phyloP scores from a whole-genome alignment of 2,797 vertebrate genomes.

The Xenops minutus region DNA sequence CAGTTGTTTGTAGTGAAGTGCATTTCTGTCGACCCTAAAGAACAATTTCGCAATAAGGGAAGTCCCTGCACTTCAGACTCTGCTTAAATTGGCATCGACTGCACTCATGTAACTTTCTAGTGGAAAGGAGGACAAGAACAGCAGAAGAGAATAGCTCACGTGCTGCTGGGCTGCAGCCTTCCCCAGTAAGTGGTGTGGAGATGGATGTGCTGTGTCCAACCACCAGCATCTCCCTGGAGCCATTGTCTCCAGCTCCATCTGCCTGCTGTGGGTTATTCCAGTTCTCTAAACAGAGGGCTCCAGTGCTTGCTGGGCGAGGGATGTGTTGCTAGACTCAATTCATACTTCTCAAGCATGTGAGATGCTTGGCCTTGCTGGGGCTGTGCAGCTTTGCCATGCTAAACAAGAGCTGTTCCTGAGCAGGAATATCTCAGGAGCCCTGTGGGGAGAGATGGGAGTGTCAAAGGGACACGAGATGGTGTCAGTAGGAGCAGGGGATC shows the following conservation, averaged over 20 bases:
- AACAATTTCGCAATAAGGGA: slow-evolving; percentile 12
- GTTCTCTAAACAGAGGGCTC: not conserved
- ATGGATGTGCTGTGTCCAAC: not conserved
- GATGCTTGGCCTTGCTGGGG: not conserved
- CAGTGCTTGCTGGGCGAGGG: not conserved
- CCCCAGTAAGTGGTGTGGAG: not conserved
- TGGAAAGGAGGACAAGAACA: not conserved
- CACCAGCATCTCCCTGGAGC: not conserved
- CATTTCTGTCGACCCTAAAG: not conserved
- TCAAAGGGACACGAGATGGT: not conserved
- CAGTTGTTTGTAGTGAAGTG: slow-evolving; percentile 29
- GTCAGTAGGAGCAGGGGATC: not conserved
- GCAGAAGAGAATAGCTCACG: not conserved
- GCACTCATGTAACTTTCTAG: not conserved
- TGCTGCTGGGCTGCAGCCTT: not conserved
- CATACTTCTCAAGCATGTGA: not conserved
- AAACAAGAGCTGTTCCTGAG: not conserved
- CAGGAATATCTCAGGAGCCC: not conserved
- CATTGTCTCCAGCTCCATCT: not conserved
- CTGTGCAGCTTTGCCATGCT: not conserved
- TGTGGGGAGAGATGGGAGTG: not conserved
- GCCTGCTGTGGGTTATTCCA: not conserved
- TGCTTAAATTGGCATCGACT: not conserved
- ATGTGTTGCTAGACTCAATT: not conserved
- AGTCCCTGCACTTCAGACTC: slow-evolving; percentile 45